Evolutionary conservation across 2,113 vertebrate genomes (phyloP).

Genomic region (Salvelinus namaycush): DNA sequence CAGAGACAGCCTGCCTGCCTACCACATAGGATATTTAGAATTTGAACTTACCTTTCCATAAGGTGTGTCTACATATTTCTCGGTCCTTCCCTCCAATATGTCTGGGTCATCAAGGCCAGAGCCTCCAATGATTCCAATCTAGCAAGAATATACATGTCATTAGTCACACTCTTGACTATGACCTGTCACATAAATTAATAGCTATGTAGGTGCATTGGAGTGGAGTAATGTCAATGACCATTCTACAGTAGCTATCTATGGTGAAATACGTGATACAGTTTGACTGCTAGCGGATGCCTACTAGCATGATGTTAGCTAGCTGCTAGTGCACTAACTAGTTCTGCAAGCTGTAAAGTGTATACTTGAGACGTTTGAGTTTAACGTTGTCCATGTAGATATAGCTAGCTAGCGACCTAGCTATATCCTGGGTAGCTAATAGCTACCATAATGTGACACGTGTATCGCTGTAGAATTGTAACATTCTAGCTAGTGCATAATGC

Average conservation of each 20-base stretch:
- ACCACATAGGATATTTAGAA: background rate
- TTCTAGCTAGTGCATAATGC: background rate
- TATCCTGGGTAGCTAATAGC: background rate
- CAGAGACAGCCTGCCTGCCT: too few species aligned
- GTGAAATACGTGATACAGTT: too few species aligned
- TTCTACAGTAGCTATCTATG: too few species aligned
- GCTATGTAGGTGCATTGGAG: too few species aligned
- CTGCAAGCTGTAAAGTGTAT: too few species aligned
- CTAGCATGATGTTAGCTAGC: too few species aligned
- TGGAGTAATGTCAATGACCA: too few species aligned
- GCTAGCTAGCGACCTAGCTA: background rate
- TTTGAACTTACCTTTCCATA: conserved; percentile 87
- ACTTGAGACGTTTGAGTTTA: too few species aligned
- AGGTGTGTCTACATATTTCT: conserved; percentile 92
- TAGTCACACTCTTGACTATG: background rate
- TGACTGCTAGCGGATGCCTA: too few species aligned
- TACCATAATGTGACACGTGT: background rate
- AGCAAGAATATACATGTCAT: conserved; percentile 31
- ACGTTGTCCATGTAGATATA: too few species aligned
- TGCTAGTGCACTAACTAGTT: too few species aligned
- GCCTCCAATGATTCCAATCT: conserved; percentile 97
- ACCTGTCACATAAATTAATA: too few species aligned
- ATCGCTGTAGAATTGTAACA: background rate
- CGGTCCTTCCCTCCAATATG: conserved; percentile 91
- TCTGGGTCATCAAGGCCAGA: conserved; percentile 94